phyloP scores from a whole-genome alignment of 2,888 invertebrate species.

The Unio pictorum region DNA sequence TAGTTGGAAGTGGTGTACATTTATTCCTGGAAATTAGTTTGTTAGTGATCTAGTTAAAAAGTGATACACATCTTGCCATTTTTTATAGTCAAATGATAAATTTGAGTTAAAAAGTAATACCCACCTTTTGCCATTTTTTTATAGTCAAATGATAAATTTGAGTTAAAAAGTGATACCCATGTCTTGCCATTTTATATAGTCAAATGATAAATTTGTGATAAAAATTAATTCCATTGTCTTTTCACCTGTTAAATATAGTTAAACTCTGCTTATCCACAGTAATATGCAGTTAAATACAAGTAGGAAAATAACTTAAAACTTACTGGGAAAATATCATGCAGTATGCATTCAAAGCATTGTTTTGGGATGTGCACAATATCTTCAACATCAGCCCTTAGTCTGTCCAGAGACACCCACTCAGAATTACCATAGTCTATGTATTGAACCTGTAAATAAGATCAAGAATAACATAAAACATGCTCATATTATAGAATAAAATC shows the following conservation, averaged over 20 bases:
- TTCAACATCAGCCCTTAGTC: conserved; percentile 62
- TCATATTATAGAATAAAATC: not conserved
- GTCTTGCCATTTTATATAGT: not conserved
- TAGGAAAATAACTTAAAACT: conserved; percentile 31
- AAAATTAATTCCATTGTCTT: too few relatives aligned
- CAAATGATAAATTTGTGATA: too few relatives aligned
- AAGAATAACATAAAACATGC: not conserved
- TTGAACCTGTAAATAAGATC: conserved; percentile 73
- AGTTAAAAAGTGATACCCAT: too few relatives aligned
- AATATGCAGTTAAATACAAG: not conserved
- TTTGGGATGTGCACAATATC: conserved; percentile 78
- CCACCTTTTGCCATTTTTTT: too few relatives aligned
- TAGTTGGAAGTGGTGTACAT: too few relatives aligned
- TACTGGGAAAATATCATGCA: conserved; percentile 76
- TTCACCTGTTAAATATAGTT: too few relatives aligned
- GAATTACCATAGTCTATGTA: conserved; percentile 89
- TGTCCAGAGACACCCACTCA: conserved; percentile 77
- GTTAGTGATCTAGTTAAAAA: too few relatives aligned
- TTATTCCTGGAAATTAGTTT: too few relatives aligned
- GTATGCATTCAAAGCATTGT: conserved; percentile 78
- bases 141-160: too few relatives aligned
- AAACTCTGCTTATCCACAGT: too few relatives aligned
- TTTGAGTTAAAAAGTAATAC: too few relatives aligned
- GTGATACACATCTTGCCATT: not conserved
- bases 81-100: not conserved